These are phyloP conservation scores for Pygoscelis adeliae DNA, from an alignment of 2,113 vertebrate genomes.

Conservation along the genomic window DNA sequence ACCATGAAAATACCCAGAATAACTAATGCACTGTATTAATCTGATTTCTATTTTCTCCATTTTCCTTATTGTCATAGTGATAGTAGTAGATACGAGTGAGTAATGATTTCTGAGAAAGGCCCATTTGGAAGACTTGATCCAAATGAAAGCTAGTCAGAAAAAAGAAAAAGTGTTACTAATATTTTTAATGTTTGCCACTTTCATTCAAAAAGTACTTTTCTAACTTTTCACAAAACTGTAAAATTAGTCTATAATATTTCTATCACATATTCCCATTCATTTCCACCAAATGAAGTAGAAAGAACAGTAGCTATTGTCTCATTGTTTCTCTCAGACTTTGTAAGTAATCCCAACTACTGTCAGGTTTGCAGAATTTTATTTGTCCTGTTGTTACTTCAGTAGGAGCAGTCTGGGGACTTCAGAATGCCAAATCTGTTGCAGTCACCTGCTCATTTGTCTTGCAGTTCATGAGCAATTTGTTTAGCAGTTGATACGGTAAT, in stretches of 20 bases:
- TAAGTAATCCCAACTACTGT: background rate
- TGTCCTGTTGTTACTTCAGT: background rate
- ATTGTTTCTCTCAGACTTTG: background rate
- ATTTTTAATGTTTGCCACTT: background rate
- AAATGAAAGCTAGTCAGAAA: background rate
- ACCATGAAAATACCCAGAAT: background rate
- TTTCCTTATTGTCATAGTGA: background rate
- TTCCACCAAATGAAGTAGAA: background rate
- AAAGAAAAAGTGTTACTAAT: background rate
- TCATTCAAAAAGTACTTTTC: background rate
- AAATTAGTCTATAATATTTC: background rate
- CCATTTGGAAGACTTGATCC: background rate
- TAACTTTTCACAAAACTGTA: background rate
- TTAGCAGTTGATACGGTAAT: background rate
- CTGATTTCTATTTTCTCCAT: background rate
- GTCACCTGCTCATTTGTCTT: background rate
- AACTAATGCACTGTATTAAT: background rate
- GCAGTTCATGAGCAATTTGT: background rate
- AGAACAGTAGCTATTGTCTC: background rate
- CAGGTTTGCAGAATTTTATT: background rate
- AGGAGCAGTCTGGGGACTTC: background rate
- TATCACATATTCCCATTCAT: background rate
- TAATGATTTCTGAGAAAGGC: background rate
- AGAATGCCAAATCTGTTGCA: background rate
- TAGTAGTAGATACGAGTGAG: background rate